Conservation (phyloP, 1,140 invertebrate genomes). For the Pinna nobilis region DNA sequence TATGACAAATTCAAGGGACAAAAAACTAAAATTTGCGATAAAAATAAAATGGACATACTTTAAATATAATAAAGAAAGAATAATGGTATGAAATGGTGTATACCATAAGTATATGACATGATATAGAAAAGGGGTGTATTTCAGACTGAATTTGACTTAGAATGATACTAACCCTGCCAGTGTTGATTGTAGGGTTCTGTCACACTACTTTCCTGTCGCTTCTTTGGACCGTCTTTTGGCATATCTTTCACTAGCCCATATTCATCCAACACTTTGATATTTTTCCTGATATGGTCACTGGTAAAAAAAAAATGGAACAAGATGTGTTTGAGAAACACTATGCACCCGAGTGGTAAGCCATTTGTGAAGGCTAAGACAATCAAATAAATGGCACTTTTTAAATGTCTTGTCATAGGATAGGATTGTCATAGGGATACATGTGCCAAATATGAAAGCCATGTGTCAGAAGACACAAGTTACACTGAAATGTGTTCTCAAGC, state of each 20-base stretch:
- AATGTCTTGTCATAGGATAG: too few relatives aligned
- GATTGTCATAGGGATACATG: too few relatives aligned
- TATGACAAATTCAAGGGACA: too few relatives aligned
- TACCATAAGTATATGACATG: conserved; percentile 47
- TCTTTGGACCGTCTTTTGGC: conserved; percentile 70
- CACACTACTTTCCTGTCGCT: conserved; percentile 42
- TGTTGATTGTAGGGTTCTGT: conserved; percentile 43
- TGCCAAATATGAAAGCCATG: too few relatives aligned
- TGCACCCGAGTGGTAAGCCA: too few relatives aligned
- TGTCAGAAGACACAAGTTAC: too few relatives aligned
- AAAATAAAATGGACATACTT: not conserved
- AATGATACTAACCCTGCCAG: conserved; percentile 45
- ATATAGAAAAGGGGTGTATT: not conserved
- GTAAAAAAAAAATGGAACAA: conserved; percentile 58
- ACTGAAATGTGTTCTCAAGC: too few relatives aligned
- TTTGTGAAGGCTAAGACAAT: too few relatives aligned
- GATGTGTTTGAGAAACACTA: not conserved
- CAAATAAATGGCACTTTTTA: too few relatives aligned
- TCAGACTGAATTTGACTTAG: not conserved
- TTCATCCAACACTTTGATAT: conserved; percentile 88
- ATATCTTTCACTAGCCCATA: conserved; percentile 91
- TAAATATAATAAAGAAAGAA: not conserved
- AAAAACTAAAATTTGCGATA: not conserved
- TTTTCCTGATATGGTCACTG: conserved; percentile 84
- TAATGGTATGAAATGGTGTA: conserved; percentile 40